Percentiles rank a stretch among this genome's conserved stretches.
phyloP scores from a whole-genome alignment of 2,797 vertebrate species.

The Tenualosa ilisha region DNA sequence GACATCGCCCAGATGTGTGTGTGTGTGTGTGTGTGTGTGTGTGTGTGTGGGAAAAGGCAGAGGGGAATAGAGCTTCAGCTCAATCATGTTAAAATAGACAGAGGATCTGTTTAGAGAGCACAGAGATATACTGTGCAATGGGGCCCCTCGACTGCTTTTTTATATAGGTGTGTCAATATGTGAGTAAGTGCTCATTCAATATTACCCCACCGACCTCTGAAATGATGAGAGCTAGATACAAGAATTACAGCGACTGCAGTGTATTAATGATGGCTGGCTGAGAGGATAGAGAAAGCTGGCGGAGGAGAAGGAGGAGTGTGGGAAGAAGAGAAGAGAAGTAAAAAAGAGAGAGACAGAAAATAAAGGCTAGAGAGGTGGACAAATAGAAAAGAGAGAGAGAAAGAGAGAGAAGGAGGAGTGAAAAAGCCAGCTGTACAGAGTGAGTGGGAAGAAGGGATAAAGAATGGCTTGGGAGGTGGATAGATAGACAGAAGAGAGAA shows the following conservation, averaged over 20 bases:
- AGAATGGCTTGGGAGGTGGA: not conserved
- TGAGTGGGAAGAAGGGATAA: not conserved
- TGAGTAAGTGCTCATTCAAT: conserved; percentile 68
- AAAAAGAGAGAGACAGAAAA: conserved; percentile 24
- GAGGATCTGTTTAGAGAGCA: conserved; percentile 19
- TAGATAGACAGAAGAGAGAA: not conserved
- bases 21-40: not conserved
- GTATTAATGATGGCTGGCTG: conserved; percentile 50
- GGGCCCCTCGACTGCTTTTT: conserved; percentile 33
- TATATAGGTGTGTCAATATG: conserved; percentile 63
- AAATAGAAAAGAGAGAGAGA: not conserved
- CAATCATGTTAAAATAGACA: conserved; percentile 14
- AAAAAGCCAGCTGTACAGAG: not conserved
- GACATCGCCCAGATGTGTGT: not conserved
- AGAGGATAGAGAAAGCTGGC: conserved; percentile 32
- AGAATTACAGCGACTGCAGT: conserved; percentile 68
- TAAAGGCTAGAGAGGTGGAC: not conserved
- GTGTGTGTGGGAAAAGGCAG: not conserved
- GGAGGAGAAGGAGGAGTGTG: conserved; percentile 47
- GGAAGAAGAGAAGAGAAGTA: conserved; percentile 29
- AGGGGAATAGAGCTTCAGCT: not conserved
- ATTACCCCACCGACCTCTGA: conserved; percentile 64
- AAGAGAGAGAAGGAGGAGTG: not conserved
- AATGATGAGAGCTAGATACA: conserved; percentile 63
- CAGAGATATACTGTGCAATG: not conserved